Evolutionary conservation across 1,140 invertebrate genomes (phyloP), one percentile per base, ranked within the genome.

Genomic region (Diorhabda elongata): DNA sequence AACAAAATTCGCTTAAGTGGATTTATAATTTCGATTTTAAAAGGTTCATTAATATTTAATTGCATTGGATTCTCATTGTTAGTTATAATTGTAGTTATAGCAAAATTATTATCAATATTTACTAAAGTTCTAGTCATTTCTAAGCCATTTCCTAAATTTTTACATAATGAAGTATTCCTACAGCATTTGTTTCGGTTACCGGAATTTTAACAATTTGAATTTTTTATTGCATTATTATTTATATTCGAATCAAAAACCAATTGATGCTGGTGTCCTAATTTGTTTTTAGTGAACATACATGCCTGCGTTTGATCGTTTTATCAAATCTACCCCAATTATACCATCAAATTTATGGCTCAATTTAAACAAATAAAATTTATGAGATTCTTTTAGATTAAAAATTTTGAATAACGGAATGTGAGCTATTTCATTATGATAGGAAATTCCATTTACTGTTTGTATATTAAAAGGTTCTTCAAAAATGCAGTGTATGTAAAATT

Each of bases 301-400:
- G 43, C 43, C 43, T 61, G 4, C 2, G 52, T 8, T 11, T 2
- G 43, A 5, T 60, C 26, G 52, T 7, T 6, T 60, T 60, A 60
- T 9, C 7, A 61, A 42, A 61, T 61, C 41, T 42, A 44, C 41
- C 6, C 67, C 44, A 52, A 71, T 9, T 61, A 56, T 58, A 63
- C 67, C 26, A 26, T 26, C 26, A 26, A 1, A 26, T 26, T 26
- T 26, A 26, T 26, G 26, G 26, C 26, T 26, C 44, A 57, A 61
- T 44, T 73, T 64, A 58, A 73, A 70, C 9, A 60, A 68, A 62
- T 58, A 43, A 47, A 71, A 71, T 68, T 61, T 71, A 3, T 42
- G 65, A 6, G 60, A 59, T 8, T 62, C 4, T 4, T 62, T 62
- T 62, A 44, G 9, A 26, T 62, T 62, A 43, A 62, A 62, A 3